Conservation (phyloP, 2,113 vertebrate genomes). For the Rhinichthys klamathensis region DNA sequence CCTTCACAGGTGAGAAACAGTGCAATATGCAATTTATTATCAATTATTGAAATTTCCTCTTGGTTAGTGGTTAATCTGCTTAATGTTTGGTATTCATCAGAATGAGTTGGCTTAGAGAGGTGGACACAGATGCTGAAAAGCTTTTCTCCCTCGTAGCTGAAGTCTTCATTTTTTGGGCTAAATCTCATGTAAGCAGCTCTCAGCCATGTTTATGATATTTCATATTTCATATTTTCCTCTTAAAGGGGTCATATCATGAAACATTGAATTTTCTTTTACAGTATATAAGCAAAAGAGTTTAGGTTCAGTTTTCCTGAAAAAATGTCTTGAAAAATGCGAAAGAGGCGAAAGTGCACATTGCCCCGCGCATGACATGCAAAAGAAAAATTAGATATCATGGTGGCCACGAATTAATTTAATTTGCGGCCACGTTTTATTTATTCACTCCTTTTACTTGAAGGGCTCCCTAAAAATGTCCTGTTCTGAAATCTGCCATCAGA, state of each 20-base stretch:
- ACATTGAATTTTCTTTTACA: no score
- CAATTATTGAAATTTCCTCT: background rate
- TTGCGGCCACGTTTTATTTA: no score
- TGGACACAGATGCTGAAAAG: slow-evolving; percentile 85
- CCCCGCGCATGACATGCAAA: background rate
- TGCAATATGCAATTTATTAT: background rate
- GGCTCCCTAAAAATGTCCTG: no score
- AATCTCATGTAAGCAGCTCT: slow-evolving; percentile 87
- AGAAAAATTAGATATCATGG: background rate
- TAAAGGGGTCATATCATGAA: background rate
- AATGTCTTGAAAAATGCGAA: background rate
- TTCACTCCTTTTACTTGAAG: no score
- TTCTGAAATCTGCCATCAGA: no score
- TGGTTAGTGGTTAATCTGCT: background rate
- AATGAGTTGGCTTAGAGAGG: slow-evolving; percentile 88
- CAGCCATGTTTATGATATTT: background rate
- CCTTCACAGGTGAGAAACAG: slow-evolving; percentile 82
- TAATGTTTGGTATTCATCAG: slow-evolving; percentile 68
- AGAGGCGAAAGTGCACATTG: background rate
- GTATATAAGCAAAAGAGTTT: background rate
- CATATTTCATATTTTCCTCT: background rate
- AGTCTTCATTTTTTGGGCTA: slow-evolving; percentile 95
- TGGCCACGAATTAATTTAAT: background rate
- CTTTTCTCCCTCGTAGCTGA: slow-evolving; percentile 93
- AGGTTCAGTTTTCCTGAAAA: background rate